Conservation (phyloP, 92 coral and sea anemone species). For the Galaxea fascicularis region DNA sequence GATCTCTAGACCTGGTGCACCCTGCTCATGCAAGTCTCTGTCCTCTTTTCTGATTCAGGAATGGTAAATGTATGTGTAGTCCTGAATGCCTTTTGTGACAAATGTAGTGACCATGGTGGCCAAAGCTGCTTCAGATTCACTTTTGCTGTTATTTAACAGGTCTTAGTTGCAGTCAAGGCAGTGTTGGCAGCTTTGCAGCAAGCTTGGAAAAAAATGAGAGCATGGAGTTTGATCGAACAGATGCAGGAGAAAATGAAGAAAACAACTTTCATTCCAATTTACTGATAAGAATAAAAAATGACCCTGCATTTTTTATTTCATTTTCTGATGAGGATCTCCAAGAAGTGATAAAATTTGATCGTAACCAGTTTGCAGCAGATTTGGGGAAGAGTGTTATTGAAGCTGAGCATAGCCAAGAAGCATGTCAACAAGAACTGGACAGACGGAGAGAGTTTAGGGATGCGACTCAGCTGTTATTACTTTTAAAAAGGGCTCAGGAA, state of each 20-base stretch:
- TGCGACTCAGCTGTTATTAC: conserved; percentile 82
- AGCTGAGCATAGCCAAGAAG: conserved; percentile 71
- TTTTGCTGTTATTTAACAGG: neutral
- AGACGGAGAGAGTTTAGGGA: conserved; percentile 79
- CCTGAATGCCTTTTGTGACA: neutral
- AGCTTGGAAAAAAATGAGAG: conserved; percentile 66
- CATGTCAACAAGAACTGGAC: conserved; percentile 88
- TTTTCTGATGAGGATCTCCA: conserved; percentile 84
- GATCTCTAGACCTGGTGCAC: too few species aligned
- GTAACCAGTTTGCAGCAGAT: conserved; percentile 54
- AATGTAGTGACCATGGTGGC: neutral
- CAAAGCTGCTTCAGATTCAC: neutral
- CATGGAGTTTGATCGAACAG: conserved; percentile 70
- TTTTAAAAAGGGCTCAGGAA: conserved; percentile 77
- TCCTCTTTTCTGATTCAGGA: too few species aligned
- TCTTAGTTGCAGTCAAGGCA: conserved; percentile 36
- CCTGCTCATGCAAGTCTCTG: too few species aligned
- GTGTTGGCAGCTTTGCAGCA: conserved; percentile 24
- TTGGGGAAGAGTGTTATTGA: conserved; percentile 56
- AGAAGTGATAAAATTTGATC: conserved; percentile 54
- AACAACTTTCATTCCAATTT: conserved; percentile 50
- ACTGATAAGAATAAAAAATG: conserved; percentile 64
- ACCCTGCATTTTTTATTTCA: conserved; percentile 92
- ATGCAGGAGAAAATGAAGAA: conserved; percentile 62
- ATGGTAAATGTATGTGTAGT: too few species aligned